Evolutionary conservation across 2,888 invertebrate species (phyloP).

Genomic region (Pseudoips prasinana): DNA sequence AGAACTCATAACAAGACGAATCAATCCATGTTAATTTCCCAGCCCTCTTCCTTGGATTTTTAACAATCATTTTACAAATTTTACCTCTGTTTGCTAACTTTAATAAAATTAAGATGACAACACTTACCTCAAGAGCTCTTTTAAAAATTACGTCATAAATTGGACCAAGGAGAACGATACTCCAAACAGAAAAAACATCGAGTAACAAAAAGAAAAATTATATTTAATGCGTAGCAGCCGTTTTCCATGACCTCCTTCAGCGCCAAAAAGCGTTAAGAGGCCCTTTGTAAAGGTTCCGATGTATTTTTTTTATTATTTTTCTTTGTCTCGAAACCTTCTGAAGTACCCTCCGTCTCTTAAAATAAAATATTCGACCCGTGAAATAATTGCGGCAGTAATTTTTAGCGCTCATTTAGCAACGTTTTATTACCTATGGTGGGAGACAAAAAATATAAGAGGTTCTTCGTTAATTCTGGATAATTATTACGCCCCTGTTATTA

Average conservation of each 20-base stretch:
- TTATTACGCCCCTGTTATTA: conserved; percentile 37
- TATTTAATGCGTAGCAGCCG: conserved; percentile 57
- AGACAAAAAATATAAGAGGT: conserved; percentile 39
- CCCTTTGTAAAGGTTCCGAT: conserved; percentile 57
- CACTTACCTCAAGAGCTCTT: conserved; percentile 16
- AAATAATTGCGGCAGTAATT: conserved; percentile 69
- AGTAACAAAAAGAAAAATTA: conserved; percentile 48
- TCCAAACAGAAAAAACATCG: conserved; percentile 28
- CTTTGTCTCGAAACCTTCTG: conserved; percentile 56
- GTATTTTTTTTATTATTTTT: conserved; percentile 64
- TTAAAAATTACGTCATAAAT: conserved; percentile 25
- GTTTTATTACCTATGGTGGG: conserved; percentile 45
- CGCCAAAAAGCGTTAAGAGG: conserved; percentile 56
- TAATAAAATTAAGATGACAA: conserved; percentile 5
- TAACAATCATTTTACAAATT: too few relatives aligned
- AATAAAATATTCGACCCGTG: conserved; percentile 67
- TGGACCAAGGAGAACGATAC: conserved; percentile 21
- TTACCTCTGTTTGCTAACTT: too few relatives aligned
- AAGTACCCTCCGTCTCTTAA: conserved; percentile 49
- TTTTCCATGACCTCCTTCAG: conserved; percentile 47
- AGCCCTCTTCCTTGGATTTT: too few relatives aligned
- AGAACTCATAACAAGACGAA: too few relatives aligned
- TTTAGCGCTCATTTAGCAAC: conserved; percentile 58
- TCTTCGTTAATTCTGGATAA: conserved; percentile 46
- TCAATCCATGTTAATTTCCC: too few relatives aligned